Conservation (phyloP, 2,888 invertebrate genomes). For the Branchellion lobata region DNA sequence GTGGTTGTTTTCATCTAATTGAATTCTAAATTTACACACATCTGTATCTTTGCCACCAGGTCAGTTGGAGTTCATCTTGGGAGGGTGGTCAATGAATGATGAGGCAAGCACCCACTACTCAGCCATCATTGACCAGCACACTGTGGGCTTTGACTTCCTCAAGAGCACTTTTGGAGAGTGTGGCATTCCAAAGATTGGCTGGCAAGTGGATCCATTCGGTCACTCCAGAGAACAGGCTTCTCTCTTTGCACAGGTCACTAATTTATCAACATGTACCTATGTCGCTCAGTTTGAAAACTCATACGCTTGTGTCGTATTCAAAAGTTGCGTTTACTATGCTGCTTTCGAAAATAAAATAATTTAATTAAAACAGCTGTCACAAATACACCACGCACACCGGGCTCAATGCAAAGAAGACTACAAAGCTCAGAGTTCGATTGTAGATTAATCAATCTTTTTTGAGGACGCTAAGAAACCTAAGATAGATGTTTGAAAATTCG, state of each 20-base stretch:
- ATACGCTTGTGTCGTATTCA: too few relatives aligned
- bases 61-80: constrained; percentile 63
- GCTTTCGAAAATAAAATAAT: background rate
- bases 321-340: background rate
- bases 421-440: too few relatives aligned
- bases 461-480: too few relatives aligned
- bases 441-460: too few relatives aligned
- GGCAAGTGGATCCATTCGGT: constrained; percentile 87
- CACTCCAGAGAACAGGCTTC: constrained; percentile 84
- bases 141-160: constrained; percentile 65
- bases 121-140: constrained; percentile 66
- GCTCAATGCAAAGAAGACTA: too few relatives aligned
- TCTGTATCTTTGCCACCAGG: constrained; percentile 58
- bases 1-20: background rate
- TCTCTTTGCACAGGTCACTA: constrained; percentile 64
- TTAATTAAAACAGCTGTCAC: too few relatives aligned
- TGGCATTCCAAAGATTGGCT: constrained; percentile 74
- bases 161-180: constrained; percentile 66
- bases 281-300: too few relatives aligned
- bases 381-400: too few relatives aligned
- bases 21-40: background rate
- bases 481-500: too few relatives aligned
- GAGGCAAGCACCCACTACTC: constrained; percentile 66
- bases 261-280: too few relatives aligned
- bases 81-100: constrained; percentile 67